Evolutionary conservation across 1,140 invertebrate species (phyloP), one percentile per base, ranked within the genome.

Genomic region (Augochlora pura): DNA sequence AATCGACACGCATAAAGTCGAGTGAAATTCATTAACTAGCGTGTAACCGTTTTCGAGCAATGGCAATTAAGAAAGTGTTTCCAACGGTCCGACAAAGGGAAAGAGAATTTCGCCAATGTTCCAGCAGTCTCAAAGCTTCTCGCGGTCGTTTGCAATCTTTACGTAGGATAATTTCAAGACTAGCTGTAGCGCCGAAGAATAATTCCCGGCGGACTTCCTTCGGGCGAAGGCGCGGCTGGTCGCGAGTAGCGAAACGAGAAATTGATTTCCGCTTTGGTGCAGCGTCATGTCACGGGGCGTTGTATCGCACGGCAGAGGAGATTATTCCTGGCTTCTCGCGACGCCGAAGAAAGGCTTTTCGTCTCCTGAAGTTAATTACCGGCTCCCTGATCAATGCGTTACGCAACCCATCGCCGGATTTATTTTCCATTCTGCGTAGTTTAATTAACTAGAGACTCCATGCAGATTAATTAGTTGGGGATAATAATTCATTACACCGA

Each of bases 401-500:
- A 32, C 14, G 16, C 1, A 23, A 38, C 38, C 65, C 21, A 7
- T 38, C 57, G 21, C 2, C 23, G 42, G 52, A 23, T 60, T 77
- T 69, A 77, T 38, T 46, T 60, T 2, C 18, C 52, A 49, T 68
- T 57, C 32, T 7, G 25, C 25, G 27, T 18, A 23, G 32, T 46
- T 46, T 69, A 49, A 77, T 77, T 77, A 69, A 69, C 16, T 2
- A 42, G 27, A 14, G 16, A 21, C 23, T 25, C 10, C 23, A 25
- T 12, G 16, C 6, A 18, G 54, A 70, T 70, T 70, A 70, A 77
- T 77, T 77, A 70, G 12, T 25, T 10, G 23, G 21, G 16, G 66
- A 25, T 62, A 69, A 69, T 69, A 70, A 77, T 70, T 70, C 59
- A 70, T 70, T 52, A 21, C 27, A 10, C n/a, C 12, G 9, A 7